Percentiles rank a stretch among this genome's conserved stretches.
phyloP scores from a whole-genome alignment of 2,888 invertebrate genomes.

The Epinotia ramella region DNA sequence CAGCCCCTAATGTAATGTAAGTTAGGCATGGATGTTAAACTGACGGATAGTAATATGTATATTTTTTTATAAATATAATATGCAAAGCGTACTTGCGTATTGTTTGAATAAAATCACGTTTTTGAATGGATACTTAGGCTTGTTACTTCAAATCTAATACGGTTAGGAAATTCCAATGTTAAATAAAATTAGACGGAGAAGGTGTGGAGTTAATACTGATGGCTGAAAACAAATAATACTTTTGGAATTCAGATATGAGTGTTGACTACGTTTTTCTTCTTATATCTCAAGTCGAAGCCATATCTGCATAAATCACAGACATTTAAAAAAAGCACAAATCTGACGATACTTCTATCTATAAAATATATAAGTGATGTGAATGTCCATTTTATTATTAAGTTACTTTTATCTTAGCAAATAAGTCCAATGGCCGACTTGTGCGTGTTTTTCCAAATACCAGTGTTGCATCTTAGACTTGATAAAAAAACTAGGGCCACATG shows the following conservation, averaged over 20 bases:
- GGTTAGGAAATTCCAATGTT: slow-evolving; percentile 1
- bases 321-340: background rate
- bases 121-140: slow-evolving; percentile 41
- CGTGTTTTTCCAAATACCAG: too few species aligned
- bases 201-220: background rate
- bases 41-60: slow-evolving; percentile 52
- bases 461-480: too few species aligned
- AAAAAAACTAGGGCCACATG: background rate
- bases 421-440: background rate
- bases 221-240: background rate
- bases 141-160: slow-evolving; percentile 42
- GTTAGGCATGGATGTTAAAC: slow-evolving; percentile 52
- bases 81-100: slow-evolving; percentile 52
- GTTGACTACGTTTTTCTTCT: slow-evolving; percentile 1
- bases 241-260: background rate
- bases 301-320: slow-evolving; percentile 6
- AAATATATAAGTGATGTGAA: background rate
- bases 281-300: slow-evolving; percentile 6
- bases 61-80: slow-evolving; percentile 53
- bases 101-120: slow-evolving; percentile 31
- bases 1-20: slow-evolving; percentile 53
- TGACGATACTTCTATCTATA: background rate
- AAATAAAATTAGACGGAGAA: background rate
- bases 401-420: background rate
- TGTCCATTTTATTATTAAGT: slow-evolving; percentile 14